Base-by-base conservation (phyloP, 2,113 vertebrate genomes). In the Mixornis gularis region DNA sequence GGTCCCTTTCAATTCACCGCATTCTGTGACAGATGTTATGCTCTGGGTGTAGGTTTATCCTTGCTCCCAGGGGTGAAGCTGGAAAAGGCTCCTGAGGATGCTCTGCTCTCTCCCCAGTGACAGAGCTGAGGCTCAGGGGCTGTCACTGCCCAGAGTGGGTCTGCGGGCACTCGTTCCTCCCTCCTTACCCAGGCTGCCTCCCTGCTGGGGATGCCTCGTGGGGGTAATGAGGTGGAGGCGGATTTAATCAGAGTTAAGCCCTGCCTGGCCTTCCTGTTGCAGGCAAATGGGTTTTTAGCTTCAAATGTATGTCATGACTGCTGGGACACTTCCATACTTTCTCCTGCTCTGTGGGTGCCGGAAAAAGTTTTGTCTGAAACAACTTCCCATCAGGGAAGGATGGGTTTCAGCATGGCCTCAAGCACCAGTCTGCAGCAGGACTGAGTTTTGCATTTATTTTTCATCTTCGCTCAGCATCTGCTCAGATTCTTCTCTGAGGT, bases 81-180 rank as follows among this genome's bases (percentile, higher is more conserved):
- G 59, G 30, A 62, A 4, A 24, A 41, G 29, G 58, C 55, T 69
- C 7, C 43, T 40, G 64, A 55, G 48, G 80, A 53, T 62, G 64
- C 34, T 93, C 25, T 43, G 22, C 76, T 38, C 52, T 69, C 10
- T 72, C 22, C n/a, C 11, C 46, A 4, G 20, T 22, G 36, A 1
- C 16, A 2, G 22, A 27, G 21, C 64, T 74, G 65, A 30, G 53
- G 60, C 77, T 58, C 16, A 44, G 30, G 27, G 62, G 36, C 68
- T 72, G 38, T 71, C 32, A 2, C 21, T 51, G 76, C 36, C 58
- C 0, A 0, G n/a, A 46, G 44, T 14, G 46, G 59, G 9, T 38
- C 53, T 68, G 73, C 52, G 71, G 46, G n/a, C 20, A 13, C 10
- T 9, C 0, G 0, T 55, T 63, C 0, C 2, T 40, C 20, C 18